A percentile compares a stretch with the other conserved stretches of the same genome.
Evolutionary conservation across 2,888 invertebrate species (phyloP).

Genomic region (Mellilla xanthometata): DNA sequence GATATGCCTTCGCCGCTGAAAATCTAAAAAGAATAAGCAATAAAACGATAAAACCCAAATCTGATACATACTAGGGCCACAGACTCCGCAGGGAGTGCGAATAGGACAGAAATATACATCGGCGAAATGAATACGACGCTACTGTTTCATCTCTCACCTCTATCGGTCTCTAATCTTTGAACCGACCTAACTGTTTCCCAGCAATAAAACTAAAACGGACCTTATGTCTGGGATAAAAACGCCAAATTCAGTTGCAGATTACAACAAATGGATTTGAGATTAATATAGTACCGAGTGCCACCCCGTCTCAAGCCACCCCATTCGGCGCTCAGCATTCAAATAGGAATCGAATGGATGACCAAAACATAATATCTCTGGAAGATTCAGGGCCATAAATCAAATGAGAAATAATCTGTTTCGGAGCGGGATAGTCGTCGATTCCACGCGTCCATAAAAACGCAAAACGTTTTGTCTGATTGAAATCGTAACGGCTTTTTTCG

Average conservation of each 20-base stretch:
- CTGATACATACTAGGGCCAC: slow-evolving; percentile 80
- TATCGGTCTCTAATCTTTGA: slow-evolving; percentile 77
- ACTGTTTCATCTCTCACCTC: slow-evolving; percentile 83
- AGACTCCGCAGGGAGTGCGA: slow-evolving; percentile 74
- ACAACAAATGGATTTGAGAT: slow-evolving; percentile 82
- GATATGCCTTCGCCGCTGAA: slow-evolving; percentile 81
- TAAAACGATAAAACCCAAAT: slow-evolving; percentile 83
- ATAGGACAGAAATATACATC: slow-evolving; percentile 68
- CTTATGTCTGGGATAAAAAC: slow-evolving; percentile 54
- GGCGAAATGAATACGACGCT: slow-evolving; percentile 78
- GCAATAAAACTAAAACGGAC: slow-evolving; percentile 64
- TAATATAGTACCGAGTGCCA: slow-evolving; percentile 81
- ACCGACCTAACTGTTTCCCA: slow-evolving; percentile 71
- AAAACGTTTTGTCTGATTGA: slow-evolving; percentile 82
- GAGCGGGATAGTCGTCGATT: slow-evolving; percentile 79
- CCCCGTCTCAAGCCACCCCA: slow-evolving; percentile 79
- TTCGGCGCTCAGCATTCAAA: slow-evolving; percentile 81
- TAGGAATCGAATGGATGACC: slow-evolving; percentile 83
- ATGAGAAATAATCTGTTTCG: slow-evolving; percentile 84
- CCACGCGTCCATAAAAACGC: slow-evolving; percentile 79
- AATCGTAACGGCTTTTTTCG: slow-evolving; percentile 75
- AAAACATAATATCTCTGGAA: slow-evolving; percentile 83
- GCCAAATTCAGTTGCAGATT: slow-evolving; percentile 69
- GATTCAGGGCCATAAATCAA: slow-evolving; percentile 82
- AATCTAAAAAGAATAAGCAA: slow-evolving; percentile 83